Evolutionary conservation across 2,888 invertebrate genomes (phyloP).

Genomic region (Sisyra terminalis): DNA sequence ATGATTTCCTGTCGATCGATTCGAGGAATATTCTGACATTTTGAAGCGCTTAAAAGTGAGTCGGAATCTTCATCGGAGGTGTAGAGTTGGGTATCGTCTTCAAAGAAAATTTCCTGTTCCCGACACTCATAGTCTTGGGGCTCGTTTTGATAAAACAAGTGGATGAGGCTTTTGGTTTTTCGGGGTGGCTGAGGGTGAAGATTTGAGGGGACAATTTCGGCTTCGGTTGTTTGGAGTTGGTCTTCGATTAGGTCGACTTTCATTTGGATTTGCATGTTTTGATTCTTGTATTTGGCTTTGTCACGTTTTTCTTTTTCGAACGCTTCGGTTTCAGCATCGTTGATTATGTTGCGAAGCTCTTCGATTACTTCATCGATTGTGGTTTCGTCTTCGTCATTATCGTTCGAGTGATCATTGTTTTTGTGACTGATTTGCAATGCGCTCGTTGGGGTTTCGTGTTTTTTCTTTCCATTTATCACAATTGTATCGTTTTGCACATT

Average conservation of each 20-base stretch:
- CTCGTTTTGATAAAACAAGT: conserved; percentile 47
- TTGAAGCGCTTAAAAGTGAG: conserved; percentile 48
- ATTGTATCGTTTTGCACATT: conserved; percentile 39
- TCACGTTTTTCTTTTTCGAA: conserved; percentile 29
- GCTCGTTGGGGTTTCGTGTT: conserved; percentile 20
- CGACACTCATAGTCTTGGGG: conserved; percentile 22
- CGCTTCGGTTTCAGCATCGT: conserved; percentile 62
- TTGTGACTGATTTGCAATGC: no score
- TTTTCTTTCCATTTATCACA: conserved; percentile 21
- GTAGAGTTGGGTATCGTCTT: conserved; percentile 35
- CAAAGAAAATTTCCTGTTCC: conserved; percentile 35
- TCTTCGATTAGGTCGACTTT: conserved; percentile 1
- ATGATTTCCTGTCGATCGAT: conserved; percentile 4
- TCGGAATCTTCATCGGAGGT: conserved; percentile 55
- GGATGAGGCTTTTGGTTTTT: conserved; percentile 52
- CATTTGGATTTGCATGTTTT: conserved; percentile 19
- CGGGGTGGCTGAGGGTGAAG: conserved; percentile 69
- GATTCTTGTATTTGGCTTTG: conserved; percentile 17
- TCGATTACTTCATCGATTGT: conserved; percentile 80
- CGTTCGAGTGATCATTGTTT: conserved; percentile 7
- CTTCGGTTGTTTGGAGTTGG: conserved; percentile 23
- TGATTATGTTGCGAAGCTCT: conserved; percentile 68
- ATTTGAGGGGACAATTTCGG: conserved; percentile 60
- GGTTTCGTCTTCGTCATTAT: conserved; percentile 49
- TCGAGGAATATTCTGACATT: conserved; percentile 17